Percentiles rank a stretch among this genome's conserved stretches.
phyloP scores from a whole-genome alignment of 2,888 invertebrate genomes.

The Hoplodrina ambigua region DNA sequence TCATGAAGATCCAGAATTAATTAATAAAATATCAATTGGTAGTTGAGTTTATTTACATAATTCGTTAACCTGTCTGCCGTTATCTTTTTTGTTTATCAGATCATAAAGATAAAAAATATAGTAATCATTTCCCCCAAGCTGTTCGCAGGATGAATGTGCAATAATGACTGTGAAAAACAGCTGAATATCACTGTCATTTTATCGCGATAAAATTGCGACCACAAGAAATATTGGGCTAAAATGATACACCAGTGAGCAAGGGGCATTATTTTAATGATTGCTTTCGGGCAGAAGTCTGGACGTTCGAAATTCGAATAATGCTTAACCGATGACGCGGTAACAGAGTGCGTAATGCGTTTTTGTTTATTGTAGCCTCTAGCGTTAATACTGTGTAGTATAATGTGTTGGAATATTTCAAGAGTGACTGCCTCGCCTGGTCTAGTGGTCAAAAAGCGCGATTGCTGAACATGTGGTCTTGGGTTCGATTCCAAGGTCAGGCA shows the following conservation, averaged over 20 bases:
- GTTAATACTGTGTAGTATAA: neutral
- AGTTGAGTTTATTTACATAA: neutral
- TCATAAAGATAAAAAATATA: slow-evolving; percentile 22
- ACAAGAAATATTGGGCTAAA: slow-evolving; percentile 59
- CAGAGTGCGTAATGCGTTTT: slow-evolving; percentile 32
- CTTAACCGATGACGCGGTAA: slow-evolving; percentile 43
- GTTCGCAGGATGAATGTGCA: slow-evolving; percentile 33
- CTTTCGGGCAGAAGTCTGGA: slow-evolving; percentile 57
- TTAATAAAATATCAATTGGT: no score
- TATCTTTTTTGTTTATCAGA: neutral
- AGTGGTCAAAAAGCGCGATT: no score
- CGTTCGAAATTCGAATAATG: slow-evolving; percentile 27
- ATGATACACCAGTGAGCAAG: slow-evolving; percentile 51
- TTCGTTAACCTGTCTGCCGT: neutral
- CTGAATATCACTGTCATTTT: slow-evolving; percentile 47
- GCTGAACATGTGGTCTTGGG: no score
- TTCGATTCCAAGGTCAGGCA: no score
- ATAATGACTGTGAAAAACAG: slow-evolving; percentile 60
- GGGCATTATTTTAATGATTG: slow-evolving; percentile 61
- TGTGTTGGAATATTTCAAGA: neutral
- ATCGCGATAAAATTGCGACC: slow-evolving; percentile 50
- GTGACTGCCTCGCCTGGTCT: neutral
- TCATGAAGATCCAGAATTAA: no score
- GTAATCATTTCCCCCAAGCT: slow-evolving; percentile 50
- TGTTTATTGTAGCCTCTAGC: slow-evolving; percentile 18